Evolutionary conservation across 1,140 invertebrate genomes (phyloP).

Genomic region (Apolygus lucorum): DNA sequence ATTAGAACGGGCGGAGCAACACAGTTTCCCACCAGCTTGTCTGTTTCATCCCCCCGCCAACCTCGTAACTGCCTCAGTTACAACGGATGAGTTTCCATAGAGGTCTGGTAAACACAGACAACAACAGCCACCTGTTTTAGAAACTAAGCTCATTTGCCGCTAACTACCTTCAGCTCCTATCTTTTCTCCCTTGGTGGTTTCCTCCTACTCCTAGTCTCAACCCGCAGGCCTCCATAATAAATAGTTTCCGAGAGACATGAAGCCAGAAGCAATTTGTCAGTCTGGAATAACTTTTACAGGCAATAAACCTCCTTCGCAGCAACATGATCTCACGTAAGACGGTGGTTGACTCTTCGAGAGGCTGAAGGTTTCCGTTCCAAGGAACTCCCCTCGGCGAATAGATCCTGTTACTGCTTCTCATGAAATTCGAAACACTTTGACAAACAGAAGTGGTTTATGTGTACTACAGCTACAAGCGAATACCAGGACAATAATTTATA

Average conservation of each 20-base stretch:
- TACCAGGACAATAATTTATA: too few relatives aligned
- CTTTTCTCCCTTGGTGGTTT: background rate
- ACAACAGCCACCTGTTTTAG: constrained; percentile 14
- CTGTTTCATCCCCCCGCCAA: background rate
- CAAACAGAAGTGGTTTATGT: too few relatives aligned
- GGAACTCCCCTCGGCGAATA: too few relatives aligned
- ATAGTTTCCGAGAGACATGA: background rate
- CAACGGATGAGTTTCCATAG: constrained; percentile 2
- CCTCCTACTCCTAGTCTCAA: background rate
- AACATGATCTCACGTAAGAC: too few relatives aligned
- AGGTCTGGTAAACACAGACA: constrained; percentile 9
- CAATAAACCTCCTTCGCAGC: too few relatives aligned
- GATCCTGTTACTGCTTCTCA: too few relatives aligned
- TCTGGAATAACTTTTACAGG: background rate
- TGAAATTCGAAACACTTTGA: too few relatives aligned
- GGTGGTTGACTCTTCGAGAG: too few relatives aligned
- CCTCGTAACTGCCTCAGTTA: background rate
- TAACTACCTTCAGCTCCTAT: constrained; percentile 1
- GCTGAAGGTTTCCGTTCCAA: too few relatives aligned
- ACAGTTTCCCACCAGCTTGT: constrained; percentile 1
- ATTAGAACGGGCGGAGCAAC: background rate
- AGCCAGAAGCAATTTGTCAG: background rate
- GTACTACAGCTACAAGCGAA: too few relatives aligned
- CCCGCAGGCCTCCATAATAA: background rate
- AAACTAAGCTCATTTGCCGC: constrained; percentile 15